Evolutionary conservation across 2,888 invertebrate genomes (phyloP).

Genomic region (Amaurobius ferox): DNA sequence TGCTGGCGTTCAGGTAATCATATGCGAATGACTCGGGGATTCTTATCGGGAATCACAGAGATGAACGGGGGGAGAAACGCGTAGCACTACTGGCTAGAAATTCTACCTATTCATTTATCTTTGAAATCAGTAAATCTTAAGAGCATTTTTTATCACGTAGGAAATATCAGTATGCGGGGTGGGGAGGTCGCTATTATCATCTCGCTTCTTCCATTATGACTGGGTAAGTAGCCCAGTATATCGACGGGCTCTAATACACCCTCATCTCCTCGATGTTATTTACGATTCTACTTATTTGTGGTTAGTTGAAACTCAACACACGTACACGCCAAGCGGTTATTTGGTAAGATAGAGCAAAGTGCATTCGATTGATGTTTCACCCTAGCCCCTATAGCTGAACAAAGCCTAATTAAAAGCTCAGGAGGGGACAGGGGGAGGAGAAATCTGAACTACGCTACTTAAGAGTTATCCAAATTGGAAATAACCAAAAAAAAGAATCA

Average conservation of each 20-base stretch:
- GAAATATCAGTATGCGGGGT: conserved; percentile 18
- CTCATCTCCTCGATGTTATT: conserved; percentile 35
- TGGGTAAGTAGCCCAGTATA: conserved; percentile 55
- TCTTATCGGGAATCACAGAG: conserved; percentile 36
- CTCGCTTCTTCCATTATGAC: conserved; percentile 62
- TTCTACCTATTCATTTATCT: conserved; percentile 48
- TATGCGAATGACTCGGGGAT: conserved; percentile 32
- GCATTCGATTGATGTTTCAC: no score
- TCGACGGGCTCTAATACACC: conserved; percentile 28
- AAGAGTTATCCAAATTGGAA: no score
- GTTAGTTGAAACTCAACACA: conserved; percentile 26
- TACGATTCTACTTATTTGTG: conserved; percentile 41
- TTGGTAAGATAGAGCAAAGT: no score
- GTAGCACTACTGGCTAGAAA: conserved; percentile 54
- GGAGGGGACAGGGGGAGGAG: no score
- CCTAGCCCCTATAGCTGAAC: no score
- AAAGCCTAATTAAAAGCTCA: no score
- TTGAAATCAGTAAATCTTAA: conserved; percentile 48
- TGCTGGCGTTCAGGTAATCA: conserved; percentile 21
- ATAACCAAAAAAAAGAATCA: no score
- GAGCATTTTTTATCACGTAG: conserved; percentile 19
- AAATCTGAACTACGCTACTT: no score
- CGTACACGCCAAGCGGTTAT: conserved; percentile 27
- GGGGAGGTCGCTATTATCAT: conserved; percentile 52
- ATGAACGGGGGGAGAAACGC: not conserved